Evolutionary conservation across 2,888 invertebrate genomes (phyloP).

Genomic region (Drosophila yooni): DNA sequence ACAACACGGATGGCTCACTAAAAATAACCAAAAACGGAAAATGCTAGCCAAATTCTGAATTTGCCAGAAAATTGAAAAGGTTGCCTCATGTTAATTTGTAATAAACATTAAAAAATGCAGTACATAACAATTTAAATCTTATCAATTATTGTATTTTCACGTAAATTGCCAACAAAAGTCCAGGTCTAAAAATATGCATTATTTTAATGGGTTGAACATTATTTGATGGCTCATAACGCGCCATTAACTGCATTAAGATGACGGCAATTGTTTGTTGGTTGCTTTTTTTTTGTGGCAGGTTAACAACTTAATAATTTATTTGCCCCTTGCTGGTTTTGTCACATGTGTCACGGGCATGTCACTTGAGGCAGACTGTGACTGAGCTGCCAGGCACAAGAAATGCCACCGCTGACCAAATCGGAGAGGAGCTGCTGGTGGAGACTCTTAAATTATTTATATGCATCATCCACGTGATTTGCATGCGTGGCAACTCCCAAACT

Average conservation of each 20-base stretch:
- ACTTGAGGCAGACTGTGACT: constrained; percentile 16
- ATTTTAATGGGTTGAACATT: not conserved
- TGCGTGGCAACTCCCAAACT: constrained; percentile 60
- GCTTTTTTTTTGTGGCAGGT: constrained; percentile 44
- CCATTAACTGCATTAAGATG: constrained; percentile 36
- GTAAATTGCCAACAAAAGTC: not conserved
- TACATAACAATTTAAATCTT: not conserved
- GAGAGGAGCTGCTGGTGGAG: constrained; percentile 4
- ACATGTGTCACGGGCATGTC: constrained; percentile 64
- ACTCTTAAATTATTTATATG: constrained; percentile 70
- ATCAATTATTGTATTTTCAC: not conserved
- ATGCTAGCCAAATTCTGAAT: not conserved
- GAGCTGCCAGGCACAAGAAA: not conserved
- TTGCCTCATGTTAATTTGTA: not conserved
- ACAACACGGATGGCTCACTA: not conserved
- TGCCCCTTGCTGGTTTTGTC: constrained; percentile 39
- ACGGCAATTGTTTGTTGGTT: constrained; percentile 51
- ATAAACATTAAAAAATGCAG: not conserved
- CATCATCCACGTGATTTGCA: constrained; percentile 67
- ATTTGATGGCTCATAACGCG: constrained; percentile 12
- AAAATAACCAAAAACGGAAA: fast-evolving
- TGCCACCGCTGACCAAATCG: constrained; percentile 1
- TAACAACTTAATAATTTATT: constrained; percentile 78
- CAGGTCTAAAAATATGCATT: not conserved
- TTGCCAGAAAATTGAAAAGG: not conserved